Evolutionary conservation across 2,113 vertebrate species (phyloP).

Genomic region (Passer montanus): DNA sequence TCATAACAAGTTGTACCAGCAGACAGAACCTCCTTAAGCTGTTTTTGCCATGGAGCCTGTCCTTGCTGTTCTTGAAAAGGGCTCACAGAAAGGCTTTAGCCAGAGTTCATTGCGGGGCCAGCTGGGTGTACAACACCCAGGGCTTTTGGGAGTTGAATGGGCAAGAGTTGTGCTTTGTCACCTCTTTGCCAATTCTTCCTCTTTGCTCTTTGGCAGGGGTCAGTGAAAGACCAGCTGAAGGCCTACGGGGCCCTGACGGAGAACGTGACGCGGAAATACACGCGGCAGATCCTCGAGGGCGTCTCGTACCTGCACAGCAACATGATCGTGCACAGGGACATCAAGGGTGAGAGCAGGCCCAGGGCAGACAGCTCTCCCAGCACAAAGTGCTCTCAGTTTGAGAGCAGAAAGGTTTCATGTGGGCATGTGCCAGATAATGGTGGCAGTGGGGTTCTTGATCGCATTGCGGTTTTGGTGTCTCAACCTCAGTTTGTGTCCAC

Average conservation of each 20-base stretch:
- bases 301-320: conserved; percentile 97
- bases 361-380: background rate
- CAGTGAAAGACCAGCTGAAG: conserved; percentile 95
- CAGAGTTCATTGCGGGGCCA: background rate
- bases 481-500: background rate
- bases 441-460: background rate
- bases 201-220: conserved; percentile 78
- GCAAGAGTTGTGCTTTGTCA: background rate
- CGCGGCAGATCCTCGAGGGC: conserved; percentile 93
- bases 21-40: background rate
- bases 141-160: background rate
- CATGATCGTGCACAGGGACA: conserved; percentile 98
- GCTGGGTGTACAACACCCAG: background rate
- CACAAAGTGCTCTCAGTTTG: background rate
- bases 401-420: background rate
- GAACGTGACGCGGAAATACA: conserved; percentile 94
- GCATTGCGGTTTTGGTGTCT: background rate
- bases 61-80: background rate
- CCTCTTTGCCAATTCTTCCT: background rate
- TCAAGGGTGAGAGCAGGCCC: conserved; percentile 83
- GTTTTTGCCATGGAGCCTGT: background rate
- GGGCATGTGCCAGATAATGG: background rate
- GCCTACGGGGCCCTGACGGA: conserved; percentile 94
- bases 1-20: background rate
- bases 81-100: background rate